Percentiles rank a stretch among this genome's conserved stretches.
Evolutionary conservation across 2,888 invertebrate genomes (phyloP).

Genomic region (Gasteruption jaculator): DNA sequence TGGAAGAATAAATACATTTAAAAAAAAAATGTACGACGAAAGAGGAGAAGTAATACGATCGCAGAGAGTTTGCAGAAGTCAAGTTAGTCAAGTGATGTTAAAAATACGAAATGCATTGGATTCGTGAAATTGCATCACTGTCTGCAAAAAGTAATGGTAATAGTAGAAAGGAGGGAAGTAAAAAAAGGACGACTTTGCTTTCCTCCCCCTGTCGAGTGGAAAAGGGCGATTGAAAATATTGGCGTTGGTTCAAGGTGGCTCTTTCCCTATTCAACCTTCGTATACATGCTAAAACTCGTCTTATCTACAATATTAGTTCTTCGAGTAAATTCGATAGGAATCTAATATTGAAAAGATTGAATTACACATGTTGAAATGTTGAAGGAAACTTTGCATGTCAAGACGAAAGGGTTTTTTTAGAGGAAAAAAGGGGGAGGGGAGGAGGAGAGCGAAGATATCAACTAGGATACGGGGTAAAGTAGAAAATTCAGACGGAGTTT

Average conservation of each 20-base stretch:
- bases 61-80: too few relatives aligned
- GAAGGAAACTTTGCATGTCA: too few relatives aligned
- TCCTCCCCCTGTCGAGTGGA: constrained; percentile 27
- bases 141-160: constrained; percentile 22
- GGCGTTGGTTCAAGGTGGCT: constrained; percentile 38
- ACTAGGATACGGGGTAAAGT: too few relatives aligned
- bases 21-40: too few relatives aligned
- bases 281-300: constrained; percentile 34
- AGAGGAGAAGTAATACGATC: too few relatives aligned
- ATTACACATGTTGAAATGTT: too few relatives aligned
- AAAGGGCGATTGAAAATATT: constrained; percentile 44
- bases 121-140: constrained; percentile 37
- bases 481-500: too few relatives aligned
- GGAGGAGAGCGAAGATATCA: too few relatives aligned
- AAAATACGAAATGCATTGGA: constrained; percentile 38
- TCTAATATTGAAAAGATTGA: constrained; percentile 27
- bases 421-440: too few relatives aligned
- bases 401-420: too few relatives aligned
- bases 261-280: constrained; percentile 36
- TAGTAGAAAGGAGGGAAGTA: constrained; percentile 13
- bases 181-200: constrained; percentile 8
- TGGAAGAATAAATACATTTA: too few relatives aligned
- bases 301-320: constrained; percentile 32
- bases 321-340: constrained; percentile 27
- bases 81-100: constrained; percentile 23